Conservation (phyloP, 2,888 invertebrate species). For the Cephus rjabovi region DNA sequence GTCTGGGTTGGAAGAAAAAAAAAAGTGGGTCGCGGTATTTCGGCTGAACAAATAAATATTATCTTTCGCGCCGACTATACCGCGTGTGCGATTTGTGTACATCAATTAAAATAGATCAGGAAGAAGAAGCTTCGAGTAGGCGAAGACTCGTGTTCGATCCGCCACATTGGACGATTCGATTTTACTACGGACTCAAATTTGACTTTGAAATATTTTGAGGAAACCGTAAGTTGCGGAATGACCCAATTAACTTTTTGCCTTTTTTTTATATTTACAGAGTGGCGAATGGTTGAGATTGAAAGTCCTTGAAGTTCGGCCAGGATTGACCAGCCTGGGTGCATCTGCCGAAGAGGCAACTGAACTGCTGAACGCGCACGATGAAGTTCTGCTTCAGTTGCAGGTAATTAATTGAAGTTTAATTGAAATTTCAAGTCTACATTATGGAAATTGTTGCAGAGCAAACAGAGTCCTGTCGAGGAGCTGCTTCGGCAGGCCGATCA, state of each 20-base stretch:
- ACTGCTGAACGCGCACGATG: conserved; percentile 83
- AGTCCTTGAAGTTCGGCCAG: conserved; percentile 87
- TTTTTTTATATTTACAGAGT: conserved; percentile 70
- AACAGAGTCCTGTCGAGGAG: conserved; percentile 90
- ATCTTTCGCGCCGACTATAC: conserved; percentile 7
- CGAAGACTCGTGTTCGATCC: not conserved
- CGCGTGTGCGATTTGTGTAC: not conserved
- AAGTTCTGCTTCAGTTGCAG: conserved; percentile 85
- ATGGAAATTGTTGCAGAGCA: conserved; percentile 71
- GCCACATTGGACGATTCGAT: not conserved
- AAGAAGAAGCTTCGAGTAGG: not conserved
- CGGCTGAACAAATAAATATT: conserved; percentile 18
- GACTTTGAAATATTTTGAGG: not conserved
- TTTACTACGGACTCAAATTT: not conserved
- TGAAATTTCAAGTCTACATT: not conserved
- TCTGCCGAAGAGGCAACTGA: conserved; percentile 81
- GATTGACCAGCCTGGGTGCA: conserved; percentile 82
- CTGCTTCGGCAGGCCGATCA: conserved; percentile 88
- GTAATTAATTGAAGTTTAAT: conserved; percentile 65
- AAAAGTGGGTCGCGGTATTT: conserved; percentile 21
- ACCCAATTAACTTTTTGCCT: not conserved
- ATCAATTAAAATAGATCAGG: conserved; percentile 21
- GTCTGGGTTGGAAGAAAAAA: conserved; percentile 4
- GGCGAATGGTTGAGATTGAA: conserved; percentile 86
- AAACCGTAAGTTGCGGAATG: not conserved